These are phyloP conservation scores for Pelagia noctiluca DNA, from an alignment of 30 jellyfish, hydroid and myxozoan species.

Conservation along the genomic window DNA sequence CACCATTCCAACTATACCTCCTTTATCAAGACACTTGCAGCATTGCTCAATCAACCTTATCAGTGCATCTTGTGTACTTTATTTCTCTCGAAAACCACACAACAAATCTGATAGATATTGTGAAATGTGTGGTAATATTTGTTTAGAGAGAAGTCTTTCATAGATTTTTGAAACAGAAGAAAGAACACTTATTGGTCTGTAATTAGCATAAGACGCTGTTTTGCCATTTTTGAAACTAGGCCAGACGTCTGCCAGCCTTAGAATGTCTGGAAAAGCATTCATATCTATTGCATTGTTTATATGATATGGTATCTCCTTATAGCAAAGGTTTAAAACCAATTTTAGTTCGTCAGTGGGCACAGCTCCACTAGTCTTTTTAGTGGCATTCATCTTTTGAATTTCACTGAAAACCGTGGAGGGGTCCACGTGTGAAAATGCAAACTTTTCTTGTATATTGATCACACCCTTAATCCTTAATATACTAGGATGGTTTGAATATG, in stretches of 20 bases:
- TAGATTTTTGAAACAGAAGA: conserved; percentile 4
- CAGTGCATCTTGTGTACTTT: conserved; percentile 46
- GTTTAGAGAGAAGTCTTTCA: conserved; percentile 28
- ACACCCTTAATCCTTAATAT: conserved; percentile 2
- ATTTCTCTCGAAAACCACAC: conserved; percentile 45
- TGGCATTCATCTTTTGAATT: background rate
- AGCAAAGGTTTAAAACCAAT: background rate
- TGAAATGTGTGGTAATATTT: conserved; percentile 17
- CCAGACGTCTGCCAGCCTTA: background rate
- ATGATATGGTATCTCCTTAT: background rate
- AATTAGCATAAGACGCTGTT: background rate
- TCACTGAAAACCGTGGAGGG: conserved; percentile 6
- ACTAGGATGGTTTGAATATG: conserved; percentile 3
- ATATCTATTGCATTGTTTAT: background rate
- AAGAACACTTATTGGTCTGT: conserved; percentile 1
- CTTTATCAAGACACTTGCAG: conserved; percentile 1
- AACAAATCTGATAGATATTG: conserved; percentile 20
- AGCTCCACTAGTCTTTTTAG: background rate
- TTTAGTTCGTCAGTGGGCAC: conserved; percentile 4
- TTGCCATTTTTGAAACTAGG: background rate
- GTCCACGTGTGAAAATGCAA: conserved; percentile 6
- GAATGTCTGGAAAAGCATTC: conserved; percentile 1
- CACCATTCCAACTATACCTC: conserved; percentile 22
- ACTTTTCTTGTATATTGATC: background rate
- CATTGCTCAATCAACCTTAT: conserved; percentile 17